These are phyloP conservation scores for Eumeta japonica DNA, from an alignment of 1,140 invertebrate species.

Conservation along the genomic window DNA sequence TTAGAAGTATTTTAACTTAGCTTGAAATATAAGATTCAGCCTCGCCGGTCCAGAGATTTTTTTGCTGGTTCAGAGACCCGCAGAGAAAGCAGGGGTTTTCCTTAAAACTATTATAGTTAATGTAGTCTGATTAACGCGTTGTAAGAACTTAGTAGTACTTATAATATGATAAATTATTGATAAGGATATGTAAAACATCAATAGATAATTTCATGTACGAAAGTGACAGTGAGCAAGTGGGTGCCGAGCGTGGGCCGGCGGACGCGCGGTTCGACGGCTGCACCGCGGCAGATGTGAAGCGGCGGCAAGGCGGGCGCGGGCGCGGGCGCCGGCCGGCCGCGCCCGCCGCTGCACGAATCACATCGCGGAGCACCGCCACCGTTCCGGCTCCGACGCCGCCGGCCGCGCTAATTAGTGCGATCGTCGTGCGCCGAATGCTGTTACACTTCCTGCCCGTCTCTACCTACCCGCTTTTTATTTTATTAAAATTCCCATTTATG, in stretches of 20 bases:
- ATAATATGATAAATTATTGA: too few relatives aligned
- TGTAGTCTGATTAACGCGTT: too few relatives aligned
- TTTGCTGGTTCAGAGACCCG: too few relatives aligned
- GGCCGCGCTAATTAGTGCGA: background rate
- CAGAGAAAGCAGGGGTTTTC: too few relatives aligned
- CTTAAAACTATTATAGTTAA: too few relatives aligned
- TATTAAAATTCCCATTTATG: background rate
- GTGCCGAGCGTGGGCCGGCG: slow-evolving; percentile 2
- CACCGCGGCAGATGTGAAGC: slow-evolving; percentile 26
- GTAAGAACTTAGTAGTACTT: too few relatives aligned
- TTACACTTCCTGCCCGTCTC: background rate
- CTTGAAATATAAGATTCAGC: too few relatives aligned
- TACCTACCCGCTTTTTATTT: background rate
- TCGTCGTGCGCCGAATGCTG: background rate
- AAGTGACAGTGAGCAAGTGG: slow-evolving; percentile 8
- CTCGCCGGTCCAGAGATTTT: too few relatives aligned
- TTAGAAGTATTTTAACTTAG: too few relatives aligned
- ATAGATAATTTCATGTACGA: slow-evolving; percentile 6
- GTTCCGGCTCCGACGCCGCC: slow-evolving; percentile 11
- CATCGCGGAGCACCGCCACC: slow-evolving; percentile 23
- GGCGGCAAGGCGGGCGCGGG: slow-evolving; percentile 30
- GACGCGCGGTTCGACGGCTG: slow-evolving; percentile 3
- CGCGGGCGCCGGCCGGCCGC: too few relatives aligned
- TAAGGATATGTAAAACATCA: too few relatives aligned
- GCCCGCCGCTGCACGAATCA: too few relatives aligned